Percentiles rank a stretch among this genome's conserved stretches.
These are phyloP conservation scores for Micrasema longulum DNA, from an alignment of 1,140 invertebrate genomes.

Conservation along the genomic window DNA sequence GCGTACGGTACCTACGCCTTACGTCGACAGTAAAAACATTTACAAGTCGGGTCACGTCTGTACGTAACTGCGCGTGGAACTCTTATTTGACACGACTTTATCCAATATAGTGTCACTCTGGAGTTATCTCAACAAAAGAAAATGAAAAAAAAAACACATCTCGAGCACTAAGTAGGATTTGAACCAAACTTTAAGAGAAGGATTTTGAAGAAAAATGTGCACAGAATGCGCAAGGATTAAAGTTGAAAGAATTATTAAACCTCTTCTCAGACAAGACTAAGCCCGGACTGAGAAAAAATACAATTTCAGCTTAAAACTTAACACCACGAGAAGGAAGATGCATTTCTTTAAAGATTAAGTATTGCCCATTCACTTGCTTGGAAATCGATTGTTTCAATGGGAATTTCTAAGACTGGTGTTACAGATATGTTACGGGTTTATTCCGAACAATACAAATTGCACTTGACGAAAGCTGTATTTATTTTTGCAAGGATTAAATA, in stretches of 20 bases:
- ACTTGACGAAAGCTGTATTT: constrained; percentile 8
- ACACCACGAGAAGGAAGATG: no score
- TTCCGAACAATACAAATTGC: not conserved
- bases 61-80: constrained; percentile 16
- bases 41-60: constrained; percentile 10
- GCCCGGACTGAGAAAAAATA: no score
- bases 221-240: no score
- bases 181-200: no score
- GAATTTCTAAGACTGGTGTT: not conserved
- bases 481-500: no score
- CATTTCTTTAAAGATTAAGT: constrained; percentile 14
- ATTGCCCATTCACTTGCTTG: constrained; percentile 23
- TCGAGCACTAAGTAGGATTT: no score
- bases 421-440: not conserved
- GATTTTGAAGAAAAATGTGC: no score
- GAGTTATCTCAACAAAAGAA: no score
- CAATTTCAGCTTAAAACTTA: no score
- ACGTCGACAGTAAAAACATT: constrained; percentile 5
- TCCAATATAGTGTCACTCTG: constrained; percentile 11
- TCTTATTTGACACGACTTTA: constrained; percentile 25
- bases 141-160: not conserved
- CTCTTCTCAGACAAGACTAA: no score
- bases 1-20: not conserved
- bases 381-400: constrained; percentile 13
- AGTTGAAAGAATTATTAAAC: no score